These are phyloP conservation scores for Mycetomoellerius zeteki DNA, from an alignment of 1,140 invertebrate genomes.

Conservation along the genomic window DNA sequence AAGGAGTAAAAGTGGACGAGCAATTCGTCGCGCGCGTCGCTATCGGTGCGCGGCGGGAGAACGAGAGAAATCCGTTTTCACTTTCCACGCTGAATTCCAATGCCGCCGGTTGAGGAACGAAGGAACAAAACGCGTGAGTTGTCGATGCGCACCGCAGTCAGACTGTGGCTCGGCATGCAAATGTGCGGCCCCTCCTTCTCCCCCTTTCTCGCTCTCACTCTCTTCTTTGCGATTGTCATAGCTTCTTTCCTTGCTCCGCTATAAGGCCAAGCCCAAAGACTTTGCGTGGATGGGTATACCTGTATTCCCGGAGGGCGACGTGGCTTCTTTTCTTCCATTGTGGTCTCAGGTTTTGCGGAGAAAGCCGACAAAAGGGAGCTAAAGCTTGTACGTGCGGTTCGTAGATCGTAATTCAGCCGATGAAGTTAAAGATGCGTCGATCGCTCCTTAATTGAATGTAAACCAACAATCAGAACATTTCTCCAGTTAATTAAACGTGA, in stretches of 20 bases:
- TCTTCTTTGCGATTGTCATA: not conserved
- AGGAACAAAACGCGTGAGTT: conserved; percentile 75
- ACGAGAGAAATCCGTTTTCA: conserved; percentile 79
- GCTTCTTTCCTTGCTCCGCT: not conserved
- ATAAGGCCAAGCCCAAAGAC: conserved; percentile 36
- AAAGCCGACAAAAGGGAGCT: conserved; percentile 57
- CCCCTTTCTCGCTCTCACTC: not conserved
- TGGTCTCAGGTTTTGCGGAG: conserved; percentile 44
- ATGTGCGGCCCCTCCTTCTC: conserved; percentile 54
- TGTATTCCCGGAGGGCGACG: conserved; percentile 59
- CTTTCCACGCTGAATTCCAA: conserved; percentile 79
- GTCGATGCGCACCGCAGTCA: conserved; percentile 70
- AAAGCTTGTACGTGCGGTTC: conserved; percentile 36
- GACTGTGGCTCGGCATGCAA: conserved; percentile 75
- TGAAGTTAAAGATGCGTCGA: conserved; percentile 8
- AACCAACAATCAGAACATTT: not conserved
- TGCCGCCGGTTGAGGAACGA: conserved; percentile 71
- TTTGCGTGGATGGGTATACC: conserved; percentile 56
- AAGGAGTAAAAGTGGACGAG: conserved; percentile 59
- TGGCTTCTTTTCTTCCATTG: conserved; percentile 61
- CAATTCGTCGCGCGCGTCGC: conserved; percentile 68
- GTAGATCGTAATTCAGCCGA: conserved; percentile 14
- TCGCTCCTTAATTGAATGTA: conserved; percentile 15
- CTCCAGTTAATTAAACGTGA: not conserved
- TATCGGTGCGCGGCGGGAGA: conserved; percentile 34